Evolutionary conservation across 2,888 invertebrate genomes (phyloP), one percentile per base, ranked within the genome.

Genomic region (Leptopilina syphax): DNA sequence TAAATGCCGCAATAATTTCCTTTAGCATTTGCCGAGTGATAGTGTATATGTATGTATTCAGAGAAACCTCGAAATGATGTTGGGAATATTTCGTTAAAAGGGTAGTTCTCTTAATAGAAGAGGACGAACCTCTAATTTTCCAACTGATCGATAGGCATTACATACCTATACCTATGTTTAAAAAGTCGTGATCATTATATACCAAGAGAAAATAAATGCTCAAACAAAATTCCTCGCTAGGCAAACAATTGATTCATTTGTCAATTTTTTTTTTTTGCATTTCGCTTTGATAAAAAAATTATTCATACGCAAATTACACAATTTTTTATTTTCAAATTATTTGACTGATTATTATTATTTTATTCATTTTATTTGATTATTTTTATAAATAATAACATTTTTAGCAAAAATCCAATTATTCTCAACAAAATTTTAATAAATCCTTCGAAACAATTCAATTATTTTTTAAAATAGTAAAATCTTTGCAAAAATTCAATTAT

Each of bases 1-100:
- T 89, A 89, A 88, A 88, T 86, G 86, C 83, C 84, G 84, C 84
- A 86, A 88, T 88, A 86, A 87, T 87, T 88, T 83, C 82, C 79
- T 83, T 73, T 83, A 82, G 78, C 67, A 83, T 83, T 44, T 80
- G 79, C 73, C 78, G 79, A 60, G 81, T 73, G 73, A 81, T 79
- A 63, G 2, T 73, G 68, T 34, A 73, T 50, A 67, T n/a, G 6
- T 9, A 5, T 44, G 9, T 12, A 50, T 70, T 24, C 44, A 79
- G 34, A 9, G 57, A 65, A 68, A 77, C 73, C 67, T 67, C 41
- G 76, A 8, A 67, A 34, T 73, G 66, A 18, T 65, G 44, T 41
- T 50, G 65, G 27, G 57, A 54, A 67, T 78, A 73, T 73, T 44
- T 70, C 65, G 63, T 77, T 76, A 27, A 79, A 76, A 50, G 79